Evolutionary conservation across 2,888 invertebrate species (phyloP).

Genomic region (Cremastinae sp.): DNA sequence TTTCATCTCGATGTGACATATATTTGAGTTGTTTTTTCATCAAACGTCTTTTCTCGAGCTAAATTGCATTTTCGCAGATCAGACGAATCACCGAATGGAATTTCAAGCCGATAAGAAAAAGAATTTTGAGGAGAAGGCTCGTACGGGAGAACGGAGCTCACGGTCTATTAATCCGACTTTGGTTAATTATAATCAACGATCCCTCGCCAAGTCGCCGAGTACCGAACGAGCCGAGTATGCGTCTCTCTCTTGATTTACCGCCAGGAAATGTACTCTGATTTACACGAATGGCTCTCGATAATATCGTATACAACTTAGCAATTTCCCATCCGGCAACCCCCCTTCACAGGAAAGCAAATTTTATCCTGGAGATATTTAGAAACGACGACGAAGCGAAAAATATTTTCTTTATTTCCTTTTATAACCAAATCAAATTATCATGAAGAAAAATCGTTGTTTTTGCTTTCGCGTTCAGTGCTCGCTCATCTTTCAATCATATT

Average conservation of each 20-base stretch:
- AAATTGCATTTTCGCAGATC: no score
- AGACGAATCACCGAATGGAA: neutral
- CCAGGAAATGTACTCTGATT: conserved; percentile 56
- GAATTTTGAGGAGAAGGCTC: conserved; percentile 21
- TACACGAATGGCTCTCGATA: conserved; percentile 57
- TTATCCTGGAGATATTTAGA: neutral
- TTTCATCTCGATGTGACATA: no score
- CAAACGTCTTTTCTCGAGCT: no score
- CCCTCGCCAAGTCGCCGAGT: conserved; percentile 50
- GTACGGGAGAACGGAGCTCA: conserved; percentile 65
- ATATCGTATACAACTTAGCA: conserved; percentile 40
- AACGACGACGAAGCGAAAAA: no score
- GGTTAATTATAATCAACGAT: conserved; percentile 66
- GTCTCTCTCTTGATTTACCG: conserved; percentile 60
- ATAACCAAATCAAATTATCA: neutral
- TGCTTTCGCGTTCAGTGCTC: neutral
- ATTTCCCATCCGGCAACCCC: conserved; percentile 18
- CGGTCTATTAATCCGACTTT: conserved; percentile 71
- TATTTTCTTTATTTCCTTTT: no score
- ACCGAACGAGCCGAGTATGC: conserved; percentile 37
- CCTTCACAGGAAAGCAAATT: neutral
- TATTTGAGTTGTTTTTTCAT: no score
- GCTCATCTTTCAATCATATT: conserved; percentile 39
- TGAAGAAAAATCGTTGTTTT: neutral
- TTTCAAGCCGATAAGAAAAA: conserved; percentile 1